Evolutionary conservation across 2,113 vertebrate species (phyloP), one percentile per base, ranked within the genome.

Genomic region (Nyctibius bracteatus): DNA sequence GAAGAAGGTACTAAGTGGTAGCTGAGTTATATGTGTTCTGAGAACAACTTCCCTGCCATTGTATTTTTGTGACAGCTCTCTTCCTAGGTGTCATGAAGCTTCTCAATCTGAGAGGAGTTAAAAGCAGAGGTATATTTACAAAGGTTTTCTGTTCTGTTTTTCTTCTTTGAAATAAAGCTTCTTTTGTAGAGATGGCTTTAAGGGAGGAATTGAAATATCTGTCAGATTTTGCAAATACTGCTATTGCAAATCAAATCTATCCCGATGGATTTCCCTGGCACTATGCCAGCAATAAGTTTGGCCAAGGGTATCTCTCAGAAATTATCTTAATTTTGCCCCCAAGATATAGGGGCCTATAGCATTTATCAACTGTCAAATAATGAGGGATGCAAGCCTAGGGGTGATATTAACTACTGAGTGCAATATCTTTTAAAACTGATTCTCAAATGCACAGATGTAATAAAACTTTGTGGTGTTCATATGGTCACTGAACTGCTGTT

Each of bases 31-130:
- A 41, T 51, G 47, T 54, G 65, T 65, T 81, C 68, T 43, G 33
- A 54, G 49, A 66, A 81, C 91, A 94, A 74, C 85, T 80, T 84
- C 44, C 37, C 61, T 94, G 47, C 33, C 23, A 22, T 35, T 93
- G 82, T 94, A 57, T 83, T 94, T 94, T 93, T 67, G 43, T 93
- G 92, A 67, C 77, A 94, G 83, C 44, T 91, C 52, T 92, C 74
- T 92, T 92, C 74, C 67, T 89, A 57, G 39, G 20, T 78, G 54
- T 85, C 63, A n/a, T 49, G 75, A 84, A 78, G 58, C 61, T 91
- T n/a, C 59, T 90, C 71, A 77, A n/a, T 49, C 33, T 95, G 61
- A 83, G 59, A 82, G 55, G 33, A 75, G 15, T 89, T 92, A 62
- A 94, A 94, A 87, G 68, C 46, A 72, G 77, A 63, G 22, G 31